Evolutionary conservation across 2,797 vertebrate species (phyloP).

Genomic region (Halcyon smyrnensis): DNA sequence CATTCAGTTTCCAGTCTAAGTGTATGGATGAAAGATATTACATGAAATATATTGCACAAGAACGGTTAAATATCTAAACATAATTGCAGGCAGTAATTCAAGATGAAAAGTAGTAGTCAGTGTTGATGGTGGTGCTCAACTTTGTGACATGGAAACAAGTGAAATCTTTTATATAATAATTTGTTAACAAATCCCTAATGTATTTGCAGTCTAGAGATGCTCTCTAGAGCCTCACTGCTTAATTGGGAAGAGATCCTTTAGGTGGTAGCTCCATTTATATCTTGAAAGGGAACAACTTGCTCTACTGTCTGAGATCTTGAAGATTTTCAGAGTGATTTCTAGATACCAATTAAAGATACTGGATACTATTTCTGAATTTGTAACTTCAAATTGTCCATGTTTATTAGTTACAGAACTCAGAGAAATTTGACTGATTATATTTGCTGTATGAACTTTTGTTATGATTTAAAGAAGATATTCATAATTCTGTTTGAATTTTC

Average conservation of each 20-base stretch:
- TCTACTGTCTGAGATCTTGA: neutral
- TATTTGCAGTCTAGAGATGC: neutral
- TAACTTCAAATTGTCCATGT: neutral
- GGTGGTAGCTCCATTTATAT: neutral
- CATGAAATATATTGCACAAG: neutral
- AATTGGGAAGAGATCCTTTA: neutral
- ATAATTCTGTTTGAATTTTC: neutral
- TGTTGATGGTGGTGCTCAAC: neutral
- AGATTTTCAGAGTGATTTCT: neutral
- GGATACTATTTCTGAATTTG: neutral
- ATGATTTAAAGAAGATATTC: neutral
- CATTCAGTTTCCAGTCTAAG: neutral
- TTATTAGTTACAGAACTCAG: neutral
- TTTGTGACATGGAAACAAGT: neutral
- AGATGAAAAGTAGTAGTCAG: neutral
- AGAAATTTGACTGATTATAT: neutral
- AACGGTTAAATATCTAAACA: neutral
- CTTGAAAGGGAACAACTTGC: neutral
- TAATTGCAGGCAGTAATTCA: neutral
- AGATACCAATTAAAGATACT: neutral
- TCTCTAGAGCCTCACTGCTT: neutral
- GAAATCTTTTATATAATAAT: neutral
- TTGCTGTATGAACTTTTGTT: neutral
- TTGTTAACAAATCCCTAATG: neutral
- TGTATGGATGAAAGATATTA: neutral